Conservation (phyloP, 2,113 vertebrate genomes). For the Albula goreensis region DNA sequence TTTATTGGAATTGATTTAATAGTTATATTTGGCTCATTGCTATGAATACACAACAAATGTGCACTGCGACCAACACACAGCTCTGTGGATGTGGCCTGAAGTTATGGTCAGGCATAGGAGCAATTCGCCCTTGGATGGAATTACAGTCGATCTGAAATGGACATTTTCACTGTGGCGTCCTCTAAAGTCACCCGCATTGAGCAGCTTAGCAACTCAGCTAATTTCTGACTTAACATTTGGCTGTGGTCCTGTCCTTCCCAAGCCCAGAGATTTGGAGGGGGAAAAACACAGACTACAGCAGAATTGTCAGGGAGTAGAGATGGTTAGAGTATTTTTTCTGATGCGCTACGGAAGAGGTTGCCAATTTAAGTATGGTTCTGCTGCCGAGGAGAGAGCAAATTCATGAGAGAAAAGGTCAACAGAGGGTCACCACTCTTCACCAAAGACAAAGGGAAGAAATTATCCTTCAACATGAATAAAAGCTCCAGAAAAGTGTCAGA, state of each 20-base stretch:
- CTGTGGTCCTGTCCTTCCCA: not conserved
- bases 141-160: too few relatives aligned
- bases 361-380: not conserved
- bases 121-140: too few relatives aligned
- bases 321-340: not conserved
- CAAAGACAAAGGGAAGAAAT: slow-evolving; percentile 29
- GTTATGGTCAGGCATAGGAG: too few relatives aligned
- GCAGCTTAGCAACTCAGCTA: slow-evolving; percentile 20
- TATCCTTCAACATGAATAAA: slow-evolving; percentile 14
- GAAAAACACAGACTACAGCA: not conserved
- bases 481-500: not conserved
- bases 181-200: slow-evolving; percentile 15
- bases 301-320: not conserved
- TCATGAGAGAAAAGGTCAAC: slow-evolving; percentile 29
- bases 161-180: not conserved
- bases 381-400: slow-evolving; percentile 2
- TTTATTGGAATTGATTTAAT: not conserved
- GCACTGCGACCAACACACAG: not conserved
- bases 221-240: slow-evolving; percentile 10
- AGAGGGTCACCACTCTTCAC: slow-evolving; percentile 11
- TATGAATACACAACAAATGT: slow-evolving; percentile 50
- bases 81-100: too few relatives aligned
- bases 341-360: not conserved
- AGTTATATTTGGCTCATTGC: not conserved
- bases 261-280: not conserved